phyloP scores from a whole-genome alignment of 1,140 invertebrate species.

The Scaptomyza graminum region DNA sequence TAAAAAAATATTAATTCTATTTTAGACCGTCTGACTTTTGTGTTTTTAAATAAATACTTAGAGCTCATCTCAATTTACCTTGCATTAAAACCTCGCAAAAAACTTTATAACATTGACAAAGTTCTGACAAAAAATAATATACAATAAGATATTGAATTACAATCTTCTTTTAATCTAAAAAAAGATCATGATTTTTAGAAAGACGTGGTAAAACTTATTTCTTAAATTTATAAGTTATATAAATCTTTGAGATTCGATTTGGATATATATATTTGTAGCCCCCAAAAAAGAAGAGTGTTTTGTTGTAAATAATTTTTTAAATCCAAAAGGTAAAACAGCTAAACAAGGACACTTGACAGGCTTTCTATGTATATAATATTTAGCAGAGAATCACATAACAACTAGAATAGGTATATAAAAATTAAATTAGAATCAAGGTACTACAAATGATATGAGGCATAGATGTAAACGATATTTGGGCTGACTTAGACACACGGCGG shows the following conservation, averaged over 20 bases:
- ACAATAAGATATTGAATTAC: too few relatives aligned
- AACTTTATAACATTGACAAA: too few relatives aligned
- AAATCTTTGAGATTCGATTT: too few relatives aligned
- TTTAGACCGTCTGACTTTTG: not conserved
- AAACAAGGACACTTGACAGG: slow-evolving; percentile 11
- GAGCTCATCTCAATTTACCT: too few relatives aligned
- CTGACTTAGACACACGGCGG: slow-evolving; percentile 52
- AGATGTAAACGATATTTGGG: slow-evolving; percentile 45
- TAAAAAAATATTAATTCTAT: not conserved
- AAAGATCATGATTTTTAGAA: too few relatives aligned
- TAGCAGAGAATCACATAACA: slow-evolving; percentile 10
- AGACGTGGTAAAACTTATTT: too few relatives aligned
- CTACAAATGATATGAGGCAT: slow-evolving; percentile 69
- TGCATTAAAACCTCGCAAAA: too few relatives aligned
- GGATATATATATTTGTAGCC: not conserved
- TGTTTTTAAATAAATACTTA: too few relatives aligned
- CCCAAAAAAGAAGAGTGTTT: slow-evolving; percentile 16
- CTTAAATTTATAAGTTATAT: too few relatives aligned
- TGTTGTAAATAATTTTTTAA: slow-evolving; percentile 18
- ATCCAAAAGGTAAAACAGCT: not conserved
- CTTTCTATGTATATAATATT: slow-evolving; percentile 8
- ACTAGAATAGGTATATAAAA: slow-evolving; percentile 12
- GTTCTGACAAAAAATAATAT: too few relatives aligned
- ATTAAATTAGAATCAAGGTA: slow-evolving; percentile 1
- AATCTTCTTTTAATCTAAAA: too few relatives aligned